These are phyloP conservation scores for Sternarchorhynchus goeldii DNA, from an alignment of 2,797 vertebrate genomes.

Conservation along the genomic window DNA sequence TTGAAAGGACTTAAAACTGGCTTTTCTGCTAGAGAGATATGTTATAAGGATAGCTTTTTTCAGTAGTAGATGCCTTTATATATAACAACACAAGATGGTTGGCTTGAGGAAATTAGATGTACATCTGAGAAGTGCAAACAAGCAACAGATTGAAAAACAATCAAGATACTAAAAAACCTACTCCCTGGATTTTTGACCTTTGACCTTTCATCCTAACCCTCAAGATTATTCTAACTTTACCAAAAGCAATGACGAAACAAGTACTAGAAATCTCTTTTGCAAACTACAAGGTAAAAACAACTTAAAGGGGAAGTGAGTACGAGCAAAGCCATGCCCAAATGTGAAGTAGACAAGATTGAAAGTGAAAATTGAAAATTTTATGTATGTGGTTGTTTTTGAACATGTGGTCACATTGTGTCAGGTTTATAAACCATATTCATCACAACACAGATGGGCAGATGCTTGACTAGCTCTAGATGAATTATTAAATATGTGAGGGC, in stretches of 20 bases:
- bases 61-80: no score
- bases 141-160: no score
- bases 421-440: conserved; percentile 44
- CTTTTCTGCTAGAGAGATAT: not conserved
- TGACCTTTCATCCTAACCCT: not conserved
- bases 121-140: not conserved
- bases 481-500: conserved; percentile 35
- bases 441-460: conserved; percentile 46
- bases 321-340: conserved; percentile 15
- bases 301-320: not conserved
- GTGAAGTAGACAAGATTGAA: conserved; percentile 21
- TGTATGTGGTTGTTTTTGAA: conserved; percentile 30
- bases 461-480: conserved; percentile 33
- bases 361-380: not conserved
- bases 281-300: not conserved
- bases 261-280: not conserved
- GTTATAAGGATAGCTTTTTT: not conserved
- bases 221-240: not conserved
- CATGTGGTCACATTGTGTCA: not conserved
- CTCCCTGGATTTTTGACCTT: not conserved
- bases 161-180: no score
- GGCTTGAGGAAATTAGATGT: not conserved
- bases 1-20: conserved; percentile 13
- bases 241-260: not conserved
- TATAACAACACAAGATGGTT: not conserved